Base-by-base conservation (phyloP, 1,140 invertebrate species). In the Drosophila ogumai region DNA sequence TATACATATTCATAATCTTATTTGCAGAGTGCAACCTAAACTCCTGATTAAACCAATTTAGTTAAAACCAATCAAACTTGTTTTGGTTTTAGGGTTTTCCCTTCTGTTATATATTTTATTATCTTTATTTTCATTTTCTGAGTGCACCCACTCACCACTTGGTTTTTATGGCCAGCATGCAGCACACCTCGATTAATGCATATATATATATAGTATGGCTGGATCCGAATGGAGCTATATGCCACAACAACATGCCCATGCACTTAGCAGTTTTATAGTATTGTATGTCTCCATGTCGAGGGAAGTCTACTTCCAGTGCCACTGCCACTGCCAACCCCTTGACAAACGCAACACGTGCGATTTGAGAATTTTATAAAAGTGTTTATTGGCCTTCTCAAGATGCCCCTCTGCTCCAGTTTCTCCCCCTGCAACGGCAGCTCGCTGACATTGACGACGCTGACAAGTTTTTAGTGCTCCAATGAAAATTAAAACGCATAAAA, bases 361-460 rank as follows among this genome's bases (percentile, higher is more conserved):
- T 88, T 82, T 69, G 64, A 84, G 84, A 88, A 88, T 87, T 85
- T 84, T 88, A 88, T 82, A 88, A 82, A 69, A 87, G 82, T 87
- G 82, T 87, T 87, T 87, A 88, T 87, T 82, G 66, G 82, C 84
- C 84, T 72, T 58, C 55, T 63, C 32, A 43, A 79, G 63, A 46
- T 59, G 46, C 56, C 55, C 65, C 55, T 34, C 9, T 40, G n/a
- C n/a, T 54, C 52, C 77, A 66, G 36, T 54, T 54, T 63, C 40
- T 64, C 43, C 52, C 57, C 66, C 44, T 40, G 19, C 38, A 75
- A 17, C 36, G 41, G 75, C 38, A 56, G 22, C 68, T 31, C 50
- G 31, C 69, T 82, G 80, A 79, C 80, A 79, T 71, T 79, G 80
- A 82, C 69, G 80, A 79, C 59, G 77, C 43, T 72, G 81, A 86